Conservation (phyloP, 2,888 invertebrate genomes). For the Phlogophora meticulosa region DNA sequence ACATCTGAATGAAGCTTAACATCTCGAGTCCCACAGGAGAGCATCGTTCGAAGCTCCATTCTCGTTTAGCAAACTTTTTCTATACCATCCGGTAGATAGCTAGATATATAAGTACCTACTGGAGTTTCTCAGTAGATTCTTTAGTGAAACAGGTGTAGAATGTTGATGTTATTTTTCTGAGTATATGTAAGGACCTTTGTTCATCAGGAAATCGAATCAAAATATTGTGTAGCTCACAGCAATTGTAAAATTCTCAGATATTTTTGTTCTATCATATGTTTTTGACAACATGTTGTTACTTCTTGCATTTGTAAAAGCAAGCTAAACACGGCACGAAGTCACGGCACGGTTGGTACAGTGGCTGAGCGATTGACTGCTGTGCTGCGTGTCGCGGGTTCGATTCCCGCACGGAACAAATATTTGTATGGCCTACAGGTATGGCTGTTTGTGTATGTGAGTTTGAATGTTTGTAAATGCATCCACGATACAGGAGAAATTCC, state of each 20-base stretch:
- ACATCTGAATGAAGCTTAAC: constrained; percentile 55
- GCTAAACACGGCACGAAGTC: too few relatives aligned
- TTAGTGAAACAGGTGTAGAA: constrained; percentile 36
- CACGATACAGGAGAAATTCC: too few relatives aligned
- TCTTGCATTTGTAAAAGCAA: too few relatives aligned
- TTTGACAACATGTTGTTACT: background rate
- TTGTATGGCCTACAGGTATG: too few relatives aligned
- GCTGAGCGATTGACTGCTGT: too few relatives aligned
- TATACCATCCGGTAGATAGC: constrained; percentile 30
- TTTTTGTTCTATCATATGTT: background rate
- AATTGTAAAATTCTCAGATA: background rate
- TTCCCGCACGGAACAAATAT: too few relatives aligned
- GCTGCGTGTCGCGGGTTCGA: too few relatives aligned
- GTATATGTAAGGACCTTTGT: constrained; percentile 2
- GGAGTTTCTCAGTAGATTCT: constrained; percentile 19
- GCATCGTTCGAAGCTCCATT: constrained; percentile 51
- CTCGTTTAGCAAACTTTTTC: constrained; percentile 69
- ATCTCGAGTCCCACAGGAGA: constrained; percentile 60
- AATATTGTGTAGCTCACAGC: background rate
- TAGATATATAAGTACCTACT: background rate
- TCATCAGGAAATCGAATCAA: constrained; percentile 28
- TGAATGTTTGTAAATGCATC: too few relatives aligned
- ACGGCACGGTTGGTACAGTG: too few relatives aligned
- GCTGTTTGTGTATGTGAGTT: too few relatives aligned
- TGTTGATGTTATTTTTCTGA: constrained; percentile 33